phyloP scores from a whole-genome alignment of 2,113 vertebrate genomes.

The Probosciger aterrimus region DNA sequence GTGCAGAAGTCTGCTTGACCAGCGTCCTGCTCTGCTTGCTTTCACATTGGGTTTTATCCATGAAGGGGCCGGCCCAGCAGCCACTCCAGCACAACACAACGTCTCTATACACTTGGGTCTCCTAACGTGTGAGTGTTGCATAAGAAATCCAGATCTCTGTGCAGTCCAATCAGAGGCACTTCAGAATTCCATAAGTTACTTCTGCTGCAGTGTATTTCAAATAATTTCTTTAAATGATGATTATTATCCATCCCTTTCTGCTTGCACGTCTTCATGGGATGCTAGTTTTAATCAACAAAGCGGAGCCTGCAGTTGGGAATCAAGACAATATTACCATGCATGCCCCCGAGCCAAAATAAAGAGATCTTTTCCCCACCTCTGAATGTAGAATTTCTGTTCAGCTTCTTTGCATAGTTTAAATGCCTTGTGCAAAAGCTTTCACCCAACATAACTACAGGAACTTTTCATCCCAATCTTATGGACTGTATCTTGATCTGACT shows the following conservation, averaged over 20 bases:
- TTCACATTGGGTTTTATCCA: not conserved
- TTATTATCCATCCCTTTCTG: not conserved
- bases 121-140: not conserved
- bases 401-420: not conserved
- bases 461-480: not conserved
- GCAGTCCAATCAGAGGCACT: not conserved
- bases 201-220: not conserved
- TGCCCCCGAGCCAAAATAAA: not conserved
- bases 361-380: accelerated
- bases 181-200: not conserved
- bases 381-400: not conserved
- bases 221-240: not conserved
- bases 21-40: not conserved
- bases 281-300: not conserved
- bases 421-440: not conserved
- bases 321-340: not conserved
- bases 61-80: not conserved
- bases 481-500: not conserved
- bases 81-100: not conserved
- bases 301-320: not conserved
- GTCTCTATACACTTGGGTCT: not conserved
- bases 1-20: not conserved
- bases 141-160: not conserved
- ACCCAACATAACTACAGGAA: not conserved
- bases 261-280: not conserved